Percentiles rank a stretch among this genome's conserved stretches.
These are phyloP conservation scores for Epinephelus malabaricus DNA, from an alignment of 2,797 vertebrate genomes.

Conservation along the genomic window DNA sequence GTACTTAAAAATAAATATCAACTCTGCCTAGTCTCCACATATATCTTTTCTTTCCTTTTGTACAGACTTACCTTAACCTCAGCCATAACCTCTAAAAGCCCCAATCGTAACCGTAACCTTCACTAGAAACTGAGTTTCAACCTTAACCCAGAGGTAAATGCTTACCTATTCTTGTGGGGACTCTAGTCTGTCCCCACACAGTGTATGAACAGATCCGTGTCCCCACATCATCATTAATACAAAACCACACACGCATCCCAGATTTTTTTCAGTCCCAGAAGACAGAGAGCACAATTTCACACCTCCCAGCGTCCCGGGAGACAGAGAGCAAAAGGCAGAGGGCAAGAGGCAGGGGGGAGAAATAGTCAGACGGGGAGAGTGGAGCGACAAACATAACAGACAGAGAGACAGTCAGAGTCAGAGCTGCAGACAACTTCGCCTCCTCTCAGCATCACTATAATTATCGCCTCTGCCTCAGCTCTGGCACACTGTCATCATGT, in stretches of 20 bases:
- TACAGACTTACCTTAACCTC: not conserved
- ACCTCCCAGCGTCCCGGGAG: not conserved
- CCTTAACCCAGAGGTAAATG: not conserved
- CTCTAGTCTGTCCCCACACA: not conserved
- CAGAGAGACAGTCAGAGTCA: constrained; percentile 61
- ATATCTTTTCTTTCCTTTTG: not conserved
- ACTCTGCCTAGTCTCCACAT: not conserved
- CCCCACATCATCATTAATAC: not conserved
- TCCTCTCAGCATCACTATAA: constrained; percentile 71
- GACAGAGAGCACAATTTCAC: not conserved
- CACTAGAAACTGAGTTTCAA: too few relatives aligned
- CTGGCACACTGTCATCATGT: constrained; percentile 79
- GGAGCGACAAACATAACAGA: constrained; percentile 49
- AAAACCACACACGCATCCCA: not conserved
- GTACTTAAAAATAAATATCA: not conserved
- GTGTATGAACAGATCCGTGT: not conserved
- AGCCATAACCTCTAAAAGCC: not conserved
- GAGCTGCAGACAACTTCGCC: constrained; percentile 65
- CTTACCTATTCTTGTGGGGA: not conserved
- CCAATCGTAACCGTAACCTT: too few relatives aligned
- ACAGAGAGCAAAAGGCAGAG: constrained; percentile 29
- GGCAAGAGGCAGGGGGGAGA: constrained; percentile 30
- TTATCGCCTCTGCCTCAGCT: constrained; percentile 76
- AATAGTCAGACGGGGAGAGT: constrained; percentile 40
- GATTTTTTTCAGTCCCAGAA: constrained; percentile 4